phyloP scores from a whole-genome alignment of 2,113 vertebrate genomes.

The Hyaena hyaena region DNA sequence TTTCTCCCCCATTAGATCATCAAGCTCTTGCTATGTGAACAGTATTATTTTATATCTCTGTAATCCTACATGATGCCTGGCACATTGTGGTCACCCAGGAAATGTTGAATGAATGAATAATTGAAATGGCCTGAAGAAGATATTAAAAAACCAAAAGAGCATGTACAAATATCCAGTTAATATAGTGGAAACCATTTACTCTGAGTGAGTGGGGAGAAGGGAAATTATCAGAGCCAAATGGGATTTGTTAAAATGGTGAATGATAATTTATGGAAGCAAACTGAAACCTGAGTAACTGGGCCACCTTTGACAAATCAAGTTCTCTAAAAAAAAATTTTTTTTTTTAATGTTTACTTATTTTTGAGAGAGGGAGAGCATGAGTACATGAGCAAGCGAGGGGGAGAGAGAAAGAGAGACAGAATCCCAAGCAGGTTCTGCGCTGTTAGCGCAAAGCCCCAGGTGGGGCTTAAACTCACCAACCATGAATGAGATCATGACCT shows the following conservation, averaged over 20 bases:
- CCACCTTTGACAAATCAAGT: constrained; percentile 4
- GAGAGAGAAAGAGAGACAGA: no score
- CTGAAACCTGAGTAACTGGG: background rate
- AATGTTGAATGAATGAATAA: constrained; percentile 29
- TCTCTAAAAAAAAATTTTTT: background rate
- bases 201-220: background rate
- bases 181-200: constrained; percentile 15
- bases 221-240: constrained; percentile 44
- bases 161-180: constrained; percentile 50
- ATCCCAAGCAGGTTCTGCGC: no score
- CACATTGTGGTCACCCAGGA: background rate
- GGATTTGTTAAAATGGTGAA: constrained; percentile 33
- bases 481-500: no score
- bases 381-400: no score
- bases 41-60: background rate
- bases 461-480: no score
- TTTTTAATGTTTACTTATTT: no score
- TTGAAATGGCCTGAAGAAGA: constrained; percentile 29
- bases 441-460: no score
- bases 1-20: background rate
- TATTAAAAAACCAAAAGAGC: constrained; percentile 43
- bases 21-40: background rate
- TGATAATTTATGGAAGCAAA: constrained; percentile 37
- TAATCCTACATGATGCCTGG: background rate
- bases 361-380: no score